A percentile compares a stretch with the other conserved stretches of the same genome.
Evolutionary conservation across 2,113 vertebrate genomes (phyloP).

Genomic region (Dicaeum eximium): DNA sequence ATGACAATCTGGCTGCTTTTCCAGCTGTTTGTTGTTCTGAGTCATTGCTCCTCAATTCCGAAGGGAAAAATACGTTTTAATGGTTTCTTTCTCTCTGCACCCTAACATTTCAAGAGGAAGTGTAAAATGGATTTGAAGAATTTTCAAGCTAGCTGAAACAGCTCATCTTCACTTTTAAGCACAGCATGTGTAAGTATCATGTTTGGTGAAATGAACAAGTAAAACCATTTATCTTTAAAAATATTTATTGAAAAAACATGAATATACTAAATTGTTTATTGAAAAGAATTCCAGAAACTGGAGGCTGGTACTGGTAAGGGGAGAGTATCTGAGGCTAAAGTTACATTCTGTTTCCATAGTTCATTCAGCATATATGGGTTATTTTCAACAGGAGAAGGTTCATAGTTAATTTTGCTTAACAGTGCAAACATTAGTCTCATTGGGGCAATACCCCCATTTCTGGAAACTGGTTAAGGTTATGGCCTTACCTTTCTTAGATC

Average conservation of each 20-base stretch:
- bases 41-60: constrained; percentile 29
- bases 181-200: neutral
- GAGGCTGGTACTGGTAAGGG: neutral
- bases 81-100: neutral
- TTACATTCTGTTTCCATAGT: neutral
- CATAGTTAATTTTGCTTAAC: neutral
- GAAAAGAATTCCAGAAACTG: neutral
- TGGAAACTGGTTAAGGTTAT: neutral
- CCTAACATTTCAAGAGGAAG: neutral
- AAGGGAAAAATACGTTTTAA: neutral
- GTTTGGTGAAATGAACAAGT: neutral
- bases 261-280: neutral
- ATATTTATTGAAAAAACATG: neutral
- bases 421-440: neutral
- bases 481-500: neutral
- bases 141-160: neutral
- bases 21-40: constrained; percentile 56
- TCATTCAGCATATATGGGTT: accelerated
- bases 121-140: neutral
- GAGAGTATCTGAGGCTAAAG: neutral
- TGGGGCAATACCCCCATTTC: neutral
- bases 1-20: constrained; percentile 52
- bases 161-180: neutral
- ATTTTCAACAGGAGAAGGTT: neutral
- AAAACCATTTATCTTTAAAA: neutral